Percentiles rank a stretch among this genome's conserved stretches.
Evolutionary conservation across 1,140 invertebrate species (phyloP).

Genomic region (Pseudomyrmex flavicornis): DNA sequence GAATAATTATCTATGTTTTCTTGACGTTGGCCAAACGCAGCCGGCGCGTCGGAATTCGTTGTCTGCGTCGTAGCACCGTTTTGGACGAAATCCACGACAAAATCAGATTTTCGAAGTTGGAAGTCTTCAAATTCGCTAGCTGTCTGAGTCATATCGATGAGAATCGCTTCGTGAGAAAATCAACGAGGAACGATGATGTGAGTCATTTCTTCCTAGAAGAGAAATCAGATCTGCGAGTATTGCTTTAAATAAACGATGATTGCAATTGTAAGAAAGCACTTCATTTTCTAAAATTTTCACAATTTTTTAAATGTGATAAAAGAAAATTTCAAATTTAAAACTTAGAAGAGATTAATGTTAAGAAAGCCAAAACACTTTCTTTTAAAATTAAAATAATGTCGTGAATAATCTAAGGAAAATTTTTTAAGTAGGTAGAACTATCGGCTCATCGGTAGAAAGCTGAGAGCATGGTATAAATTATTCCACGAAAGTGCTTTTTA

Average conservation of each 20-base stretch:
- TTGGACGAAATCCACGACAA: conserved; percentile 62
- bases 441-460: not conserved
- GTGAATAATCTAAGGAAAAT: not conserved
- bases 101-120: conserved; percentile 5
- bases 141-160: conserved; percentile 60
- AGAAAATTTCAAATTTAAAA: too few species aligned
- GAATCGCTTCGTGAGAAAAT: not conserved
- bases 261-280: not conserved
- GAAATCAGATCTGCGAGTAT: not conserved
- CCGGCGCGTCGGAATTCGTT: conserved; percentile 1
- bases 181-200: conserved; percentile 11
- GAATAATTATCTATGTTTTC: conserved; percentile 12
- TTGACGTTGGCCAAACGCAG: conserved; percentile 35
- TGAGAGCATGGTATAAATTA: not conserved
- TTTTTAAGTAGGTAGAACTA: not conserved
- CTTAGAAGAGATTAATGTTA: too few species aligned
- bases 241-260: conserved; percentile 53
- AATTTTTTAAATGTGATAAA: not conserved
- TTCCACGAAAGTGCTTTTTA: too few species aligned
- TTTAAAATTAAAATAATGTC: too few species aligned
- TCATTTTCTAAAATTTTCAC: not conserved
- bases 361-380: too few species aligned
- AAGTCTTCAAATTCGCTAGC: not conserved
- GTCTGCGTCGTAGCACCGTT: not conserved
- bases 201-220: conserved; percentile 25